phyloP scores from a whole-genome alignment of 2,888 invertebrate genomes.

The Epinotia bilunana region DNA sequence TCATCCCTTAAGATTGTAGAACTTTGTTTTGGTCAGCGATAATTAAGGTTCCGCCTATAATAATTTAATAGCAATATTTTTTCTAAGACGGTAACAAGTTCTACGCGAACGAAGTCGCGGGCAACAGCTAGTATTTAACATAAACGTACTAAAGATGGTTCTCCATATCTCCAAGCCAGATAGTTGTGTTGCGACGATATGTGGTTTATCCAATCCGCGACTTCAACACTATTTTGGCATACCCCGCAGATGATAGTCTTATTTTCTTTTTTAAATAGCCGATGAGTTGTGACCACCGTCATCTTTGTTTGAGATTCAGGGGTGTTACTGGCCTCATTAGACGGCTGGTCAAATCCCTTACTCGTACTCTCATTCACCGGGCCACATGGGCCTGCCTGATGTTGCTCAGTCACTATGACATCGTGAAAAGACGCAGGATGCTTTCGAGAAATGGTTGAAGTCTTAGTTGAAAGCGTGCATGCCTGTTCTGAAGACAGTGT shows the following conservation, averaged over 20 bases:
- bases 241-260: constrained; percentile 13
- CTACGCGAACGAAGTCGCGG: too few relatives aligned
- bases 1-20: too few relatives aligned
- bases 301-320: neutral
- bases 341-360: neutral
- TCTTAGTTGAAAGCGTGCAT: neutral
- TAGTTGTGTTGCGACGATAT: constrained; percentile 35
- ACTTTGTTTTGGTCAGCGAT: too few relatives aligned
- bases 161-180: constrained; percentile 27
- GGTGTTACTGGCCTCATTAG: neutral
- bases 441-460: too few relatives aligned
- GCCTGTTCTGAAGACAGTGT: neutral
- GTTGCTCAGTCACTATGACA: neutral
- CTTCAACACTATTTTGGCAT: constrained; percentile 17
- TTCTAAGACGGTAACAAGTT: too few relatives aligned
- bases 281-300: neutral
- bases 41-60: too few relatives aligned
- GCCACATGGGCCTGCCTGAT: neutral
- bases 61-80: too few relatives aligned
- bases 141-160: constrained; percentile 18
- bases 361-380: neutral
- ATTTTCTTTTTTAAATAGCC: neutral
- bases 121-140: too few relatives aligned
- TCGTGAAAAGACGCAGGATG: neutral
- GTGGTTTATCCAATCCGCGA: constrained; percentile 30